Base-by-base conservation (phyloP, 2,888 invertebrate species). In the Xestia c-nigrum region DNA sequence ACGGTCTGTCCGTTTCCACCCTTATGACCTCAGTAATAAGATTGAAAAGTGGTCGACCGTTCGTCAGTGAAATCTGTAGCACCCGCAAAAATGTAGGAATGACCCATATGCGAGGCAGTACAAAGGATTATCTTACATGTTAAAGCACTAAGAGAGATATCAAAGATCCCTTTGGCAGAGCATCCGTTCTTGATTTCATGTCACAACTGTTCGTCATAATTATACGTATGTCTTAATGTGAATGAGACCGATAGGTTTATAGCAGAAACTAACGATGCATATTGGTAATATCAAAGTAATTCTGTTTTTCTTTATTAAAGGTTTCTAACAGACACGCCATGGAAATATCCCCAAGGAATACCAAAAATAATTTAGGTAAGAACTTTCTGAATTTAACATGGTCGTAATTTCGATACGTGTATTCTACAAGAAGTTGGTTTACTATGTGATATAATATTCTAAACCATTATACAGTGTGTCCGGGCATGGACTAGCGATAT, bases 11-110 rank as follows among this genome's bases (percentile, higher is more conserved):
- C 21, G 21, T 50, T 50, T 50, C 0, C 50, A 50, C 7, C 50
- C 50, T 50, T 50, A 50, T 50, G 21, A 3, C 21, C 50, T 50
- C 7, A 50, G 50, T 50, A 1, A 21, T 21, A 50, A 21, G 3
- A 9, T 21, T 50, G 21, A 50, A 50, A 50, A 50, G 7, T 50
- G 21, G 50, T 21, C 50, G 50, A 50, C 50, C 50, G 21, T 50
- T 50, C 21, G 43, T 43, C 43, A 50, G 19, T 21, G 50, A 21
- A 21, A 19, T 50, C 50, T 7, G 21, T 19, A 50, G 50, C 21
- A 46, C 16, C 24, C 31, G 24, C 24, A 55, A 47, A 55, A 70
- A 77, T 78, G 63, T 47, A 19, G 46, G 19, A 55, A 55, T 78
- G n/a, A 40, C 40, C 46, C 24, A 55, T 63, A 63, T 55, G 46